Base-by-base conservation (phyloP, 2,888 invertebrate genomes). In the Hemistola chrysoprasaria region DNA sequence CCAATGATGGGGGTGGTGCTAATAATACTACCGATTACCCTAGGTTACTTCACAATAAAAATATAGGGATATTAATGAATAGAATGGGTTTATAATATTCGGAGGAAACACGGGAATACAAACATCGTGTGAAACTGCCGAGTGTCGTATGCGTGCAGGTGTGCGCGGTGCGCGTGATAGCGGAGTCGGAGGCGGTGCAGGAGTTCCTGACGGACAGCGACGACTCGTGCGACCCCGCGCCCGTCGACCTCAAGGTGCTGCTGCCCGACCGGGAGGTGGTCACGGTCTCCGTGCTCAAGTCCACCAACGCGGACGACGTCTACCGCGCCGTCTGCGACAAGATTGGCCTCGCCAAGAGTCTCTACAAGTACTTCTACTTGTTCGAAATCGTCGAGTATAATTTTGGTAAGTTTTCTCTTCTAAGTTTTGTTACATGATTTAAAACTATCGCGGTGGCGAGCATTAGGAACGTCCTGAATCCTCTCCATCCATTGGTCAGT, bases 311-410 rank as follows among this genome's bases (percentile, higher is more conserved):
- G 0, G 96, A 96, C 67, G 95, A 96, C 62, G 98, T 98, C 8
- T 98, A 97, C 89, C 91, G 94, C 60, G 94, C 95, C 2, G 93
- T 98, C 11, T 93, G 95, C 47, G 94, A 95, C 56, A 95, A 96
- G 81, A 94, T 97, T 35, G 92, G 92, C 29, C 91, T 99, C 68
- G 93, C 93, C 40, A 92, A 93, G 49, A 93, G 94, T 47, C 93
- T 95, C 43, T 93, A 96, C 43, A 94, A 95, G 72, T 97, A 95
- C 86, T 98, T 98, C 90, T 97, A 98, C 71, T 90, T 99, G 35
- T 99, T 98, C 80, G 99, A 99, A 88, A 97, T 98, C 59, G 96
- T 98, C 37, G 98, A 99, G 77, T 97, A 97, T 77, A 97, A 97
- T 85, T 98, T 98, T 83, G 97, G 97, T 97, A 70, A 91, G 92